Percentiles rank a stretch among this genome's conserved stretches.
Evolutionary conservation across 1,140 invertebrate species (phyloP).

Genomic region (Monochamus saltuarius): DNA sequence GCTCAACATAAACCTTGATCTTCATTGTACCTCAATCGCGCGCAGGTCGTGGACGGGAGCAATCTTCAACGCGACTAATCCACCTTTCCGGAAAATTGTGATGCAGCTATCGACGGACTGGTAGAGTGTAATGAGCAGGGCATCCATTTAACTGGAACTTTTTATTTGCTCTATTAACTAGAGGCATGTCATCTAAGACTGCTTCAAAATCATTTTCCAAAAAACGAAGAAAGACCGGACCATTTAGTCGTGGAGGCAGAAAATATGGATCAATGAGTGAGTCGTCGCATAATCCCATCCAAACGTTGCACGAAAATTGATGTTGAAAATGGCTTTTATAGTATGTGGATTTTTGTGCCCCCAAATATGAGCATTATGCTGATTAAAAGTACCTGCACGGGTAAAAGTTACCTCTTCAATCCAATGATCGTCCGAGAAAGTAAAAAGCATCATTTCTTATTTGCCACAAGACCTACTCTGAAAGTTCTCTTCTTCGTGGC

Average conservation of each 20-base stretch:
- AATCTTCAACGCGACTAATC: neutral
- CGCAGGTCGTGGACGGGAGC: slow-evolving; percentile 4
- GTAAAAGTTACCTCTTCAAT: neutral
- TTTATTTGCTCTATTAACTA: slow-evolving; percentile 3
- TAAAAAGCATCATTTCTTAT: too few relatives aligned
- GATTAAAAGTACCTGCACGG: neutral
- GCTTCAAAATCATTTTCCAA: slow-evolving; percentile 4
- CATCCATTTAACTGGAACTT: neutral
- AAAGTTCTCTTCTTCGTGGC: neutral
- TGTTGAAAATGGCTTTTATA: too few relatives aligned
- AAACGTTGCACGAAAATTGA: too few relatives aligned
- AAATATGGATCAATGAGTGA: too few relatives aligned
- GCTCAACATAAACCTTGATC: slow-evolving; percentile 5
- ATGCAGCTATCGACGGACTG: slow-evolving; percentile 9
- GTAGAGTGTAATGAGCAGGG: slow-evolving; percentile 3
- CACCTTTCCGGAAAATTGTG: slow-evolving; percentile 14
- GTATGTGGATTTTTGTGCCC: too few relatives aligned
- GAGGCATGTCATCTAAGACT: slow-evolving; percentile 7
- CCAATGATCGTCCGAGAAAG: too few relatives aligned
- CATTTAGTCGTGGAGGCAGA: neutral
- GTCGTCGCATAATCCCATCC: too few relatives aligned
- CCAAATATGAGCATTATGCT: neutral
- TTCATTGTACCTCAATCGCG: slow-evolving; percentile 5
- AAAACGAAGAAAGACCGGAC: neutral
- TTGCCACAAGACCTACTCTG: neutral